Evolutionary conservation across 2,797 vertebrate species (phyloP).

Genomic region (Spondyliosoma cantharus): DNA sequence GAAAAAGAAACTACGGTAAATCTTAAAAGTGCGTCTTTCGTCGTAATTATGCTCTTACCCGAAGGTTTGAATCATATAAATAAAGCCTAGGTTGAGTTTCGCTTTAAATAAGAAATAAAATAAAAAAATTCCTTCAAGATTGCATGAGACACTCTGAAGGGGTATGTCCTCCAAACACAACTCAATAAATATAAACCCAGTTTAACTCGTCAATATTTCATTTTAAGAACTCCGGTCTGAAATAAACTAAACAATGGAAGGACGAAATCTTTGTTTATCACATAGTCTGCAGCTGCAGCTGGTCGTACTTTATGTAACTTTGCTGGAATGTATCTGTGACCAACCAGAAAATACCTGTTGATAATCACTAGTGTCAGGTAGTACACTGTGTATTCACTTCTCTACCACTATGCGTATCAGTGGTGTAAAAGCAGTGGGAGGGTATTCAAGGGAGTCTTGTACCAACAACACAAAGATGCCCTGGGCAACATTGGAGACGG

Average conservation of each 20-base stretch:
- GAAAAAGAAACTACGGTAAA: no score
- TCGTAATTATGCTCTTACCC: no score
- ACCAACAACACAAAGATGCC: constrained; percentile 27
- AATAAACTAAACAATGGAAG: neutral
- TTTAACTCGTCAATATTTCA: neutral
- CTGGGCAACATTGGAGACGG: neutral
- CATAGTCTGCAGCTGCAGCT: neutral
- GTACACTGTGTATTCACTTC: neutral
- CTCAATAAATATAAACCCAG: neutral
- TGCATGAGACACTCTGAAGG: no score
- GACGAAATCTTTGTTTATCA: neutral
- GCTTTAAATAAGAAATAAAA: neutral
- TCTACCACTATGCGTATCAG: neutral
- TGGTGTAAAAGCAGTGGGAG: constrained; percentile 17
- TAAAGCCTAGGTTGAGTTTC: no score
- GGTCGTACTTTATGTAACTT: neutral
- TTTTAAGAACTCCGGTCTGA: neutral
- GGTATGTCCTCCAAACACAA: neutral
- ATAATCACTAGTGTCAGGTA: constrained; percentile 21
- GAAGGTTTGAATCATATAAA: no score
- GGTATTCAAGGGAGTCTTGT: constrained; percentile 1
- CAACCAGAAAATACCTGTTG: constrained; percentile 30
- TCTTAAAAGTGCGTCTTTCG: no score
- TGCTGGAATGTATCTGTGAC: constrained; percentile 18
- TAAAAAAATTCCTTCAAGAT: no score